Percentiles rank a stretch among this genome's conserved stretches.
Conservation (phyloP, 2,113 vertebrate genomes). For the Colius striatus region DNA sequence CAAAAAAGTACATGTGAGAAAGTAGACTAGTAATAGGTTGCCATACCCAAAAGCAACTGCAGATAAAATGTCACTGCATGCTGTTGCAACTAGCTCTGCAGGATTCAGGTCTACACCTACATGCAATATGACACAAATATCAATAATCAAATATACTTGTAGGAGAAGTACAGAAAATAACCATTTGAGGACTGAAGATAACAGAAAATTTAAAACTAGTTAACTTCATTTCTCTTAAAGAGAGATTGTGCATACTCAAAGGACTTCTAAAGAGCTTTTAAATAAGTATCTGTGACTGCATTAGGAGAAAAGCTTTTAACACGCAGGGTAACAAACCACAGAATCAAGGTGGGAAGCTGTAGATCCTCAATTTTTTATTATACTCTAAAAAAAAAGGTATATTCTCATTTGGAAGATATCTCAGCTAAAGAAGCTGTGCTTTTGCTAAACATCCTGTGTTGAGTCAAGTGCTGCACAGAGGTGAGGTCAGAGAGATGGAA, state of each 20-base stretch:
- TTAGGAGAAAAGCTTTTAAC: conserved; percentile 18
- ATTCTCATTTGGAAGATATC: background rate
- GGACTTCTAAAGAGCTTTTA: conserved; percentile 9
- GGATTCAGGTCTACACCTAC: background rate
- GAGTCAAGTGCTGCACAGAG: background rate
- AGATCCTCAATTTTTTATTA: conserved; percentile 2
- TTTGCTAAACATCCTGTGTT: background rate
- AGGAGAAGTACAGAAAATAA: background rate
- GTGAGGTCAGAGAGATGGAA: background rate
- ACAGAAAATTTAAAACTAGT: background rate
- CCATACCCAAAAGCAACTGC: background rate
- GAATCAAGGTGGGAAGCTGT: background rate
- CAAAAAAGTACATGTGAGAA: background rate
- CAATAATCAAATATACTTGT: background rate
- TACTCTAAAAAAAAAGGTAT: background rate
- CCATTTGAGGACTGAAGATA: background rate
- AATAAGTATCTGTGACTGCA: background rate
- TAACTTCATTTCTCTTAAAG: background rate
- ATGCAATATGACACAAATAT: background rate
- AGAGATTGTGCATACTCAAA: background rate
- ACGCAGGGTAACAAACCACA: background rate
- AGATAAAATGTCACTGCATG: background rate
- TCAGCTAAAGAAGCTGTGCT: background rate
- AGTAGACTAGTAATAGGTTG: background rate
- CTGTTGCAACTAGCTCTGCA: background rate